phyloP scores from a whole-genome alignment of 1,140 invertebrate species.

The Eurosta solidaginis region DNA sequence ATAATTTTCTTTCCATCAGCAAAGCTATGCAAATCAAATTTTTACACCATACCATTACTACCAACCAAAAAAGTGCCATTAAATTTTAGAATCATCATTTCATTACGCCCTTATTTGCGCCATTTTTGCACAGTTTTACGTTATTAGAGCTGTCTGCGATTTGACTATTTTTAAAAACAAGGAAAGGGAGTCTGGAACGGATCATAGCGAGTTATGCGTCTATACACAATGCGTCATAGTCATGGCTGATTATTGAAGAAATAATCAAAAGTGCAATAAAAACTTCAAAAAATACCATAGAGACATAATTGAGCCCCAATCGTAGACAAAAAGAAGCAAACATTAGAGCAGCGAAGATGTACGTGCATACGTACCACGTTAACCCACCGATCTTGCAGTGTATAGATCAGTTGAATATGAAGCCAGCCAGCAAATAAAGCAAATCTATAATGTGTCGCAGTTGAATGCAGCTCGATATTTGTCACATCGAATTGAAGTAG shows the following conservation, averaged over 20 bases:
- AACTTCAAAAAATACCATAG: background rate
- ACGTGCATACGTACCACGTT: background rate
- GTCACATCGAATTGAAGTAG: slow-evolving; percentile 20
- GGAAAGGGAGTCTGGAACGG: background rate
- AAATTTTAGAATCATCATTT: background rate
- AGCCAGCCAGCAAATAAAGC: slow-evolving; percentile 27
- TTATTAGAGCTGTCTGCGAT: slow-evolving; percentile 14
- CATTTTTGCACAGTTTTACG: background rate
- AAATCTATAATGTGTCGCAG: slow-evolving; percentile 23
- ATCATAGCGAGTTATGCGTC: slow-evolving; percentile 7
- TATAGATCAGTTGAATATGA: slow-evolving; percentile 1
- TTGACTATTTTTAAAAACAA: slow-evolving; percentile 18
- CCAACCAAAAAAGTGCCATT: background rate
- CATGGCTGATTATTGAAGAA: slow-evolving; percentile 28
- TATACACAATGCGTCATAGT: slow-evolving; percentile 26
- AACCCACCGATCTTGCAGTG: too few relatives aligned
- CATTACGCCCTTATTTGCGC: slow-evolving; percentile 17
- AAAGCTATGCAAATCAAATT: too few relatives aligned
- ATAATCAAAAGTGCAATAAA: background rate
- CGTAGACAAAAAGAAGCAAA: background rate
- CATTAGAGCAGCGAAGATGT: background rate
- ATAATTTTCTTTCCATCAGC: too few relatives aligned
- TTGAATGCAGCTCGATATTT: slow-evolving; percentile 27
- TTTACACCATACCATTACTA: too few relatives aligned
- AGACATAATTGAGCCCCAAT: background rate